These are phyloP conservation scores for Trogon surrucura DNA, from an alignment of 2,113 vertebrate genomes.

Conservation along the genomic window DNA sequence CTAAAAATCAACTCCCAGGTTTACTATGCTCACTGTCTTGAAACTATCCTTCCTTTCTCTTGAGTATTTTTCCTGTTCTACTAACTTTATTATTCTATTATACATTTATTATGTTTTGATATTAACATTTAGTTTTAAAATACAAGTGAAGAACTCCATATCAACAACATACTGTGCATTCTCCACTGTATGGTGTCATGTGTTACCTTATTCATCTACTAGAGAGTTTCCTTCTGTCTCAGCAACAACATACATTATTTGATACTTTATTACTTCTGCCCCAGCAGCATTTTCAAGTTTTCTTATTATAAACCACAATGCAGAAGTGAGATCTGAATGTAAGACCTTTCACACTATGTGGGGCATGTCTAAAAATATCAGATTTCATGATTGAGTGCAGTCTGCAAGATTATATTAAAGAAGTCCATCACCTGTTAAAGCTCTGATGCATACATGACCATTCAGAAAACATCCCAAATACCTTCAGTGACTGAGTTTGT, in stretches of 20 bases:
- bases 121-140: not conserved
- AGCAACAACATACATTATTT: not conserved
- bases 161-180: not conserved
- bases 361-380: not conserved
- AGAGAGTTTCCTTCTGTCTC: not conserved
- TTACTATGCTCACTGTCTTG: not conserved
- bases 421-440: not conserved
- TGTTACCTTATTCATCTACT: not conserved
- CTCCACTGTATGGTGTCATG: not conserved
- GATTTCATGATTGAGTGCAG: not conserved
- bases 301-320: not conserved
- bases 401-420: not conserved
- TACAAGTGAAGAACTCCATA: not conserved
- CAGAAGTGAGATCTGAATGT: not conserved
- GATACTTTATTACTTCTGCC: not conserved
- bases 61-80: not conserved
- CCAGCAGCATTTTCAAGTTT: not conserved
- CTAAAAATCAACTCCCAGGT: not conserved
- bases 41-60: not conserved
- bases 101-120: not conserved
- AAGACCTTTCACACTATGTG: not conserved
- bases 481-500: not conserved
- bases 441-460: not conserved
- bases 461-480: not conserved
- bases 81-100: not conserved